Evolutionary conservation across 2,888 invertebrate species (phyloP).

Genomic region (Spodoptera picta): DNA sequence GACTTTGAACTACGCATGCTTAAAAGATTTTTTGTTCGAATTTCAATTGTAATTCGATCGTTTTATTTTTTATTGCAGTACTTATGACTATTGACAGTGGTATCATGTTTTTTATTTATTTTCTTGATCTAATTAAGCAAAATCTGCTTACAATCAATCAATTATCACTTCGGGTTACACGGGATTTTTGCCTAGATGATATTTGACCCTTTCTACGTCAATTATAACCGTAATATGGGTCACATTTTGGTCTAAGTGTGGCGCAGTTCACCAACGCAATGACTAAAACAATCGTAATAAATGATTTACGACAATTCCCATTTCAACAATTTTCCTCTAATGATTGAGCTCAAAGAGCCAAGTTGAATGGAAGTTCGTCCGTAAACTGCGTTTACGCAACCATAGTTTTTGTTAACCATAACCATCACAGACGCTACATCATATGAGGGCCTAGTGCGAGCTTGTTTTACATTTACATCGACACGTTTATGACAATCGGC

Average conservation of each 20-base stretch:
- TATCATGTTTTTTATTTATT: conserved; percentile 2
- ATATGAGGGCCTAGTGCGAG: background rate
- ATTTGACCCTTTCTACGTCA: too few species aligned
- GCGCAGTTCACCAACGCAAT: background rate
- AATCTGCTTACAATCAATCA: too few species aligned
- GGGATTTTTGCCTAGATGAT: too few species aligned
- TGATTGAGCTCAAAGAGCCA: conserved; percentile 46
- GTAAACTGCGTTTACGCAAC: conserved; percentile 77
- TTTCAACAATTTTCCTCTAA: conserved; percentile 33
- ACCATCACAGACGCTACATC: conserved; percentile 69
- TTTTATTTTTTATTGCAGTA: conserved; percentile 9
- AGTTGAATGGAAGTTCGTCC: conserved; percentile 71
- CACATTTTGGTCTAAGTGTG: background rate
- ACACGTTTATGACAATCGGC: too few species aligned
- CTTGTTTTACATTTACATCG: too few species aligned
- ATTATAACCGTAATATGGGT: too few species aligned
- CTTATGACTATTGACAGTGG: conserved; percentile 6
- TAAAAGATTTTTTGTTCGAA: conserved; percentile 17
- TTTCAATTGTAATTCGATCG: conserved; percentile 34
- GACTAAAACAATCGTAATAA: conserved; percentile 6
- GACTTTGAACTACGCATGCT: conserved; percentile 4
- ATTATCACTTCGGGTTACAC: too few species aligned
- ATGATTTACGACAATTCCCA: conserved; percentile 26
- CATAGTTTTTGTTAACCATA: conserved; percentile 73
- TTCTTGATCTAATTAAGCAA: too few species aligned